Conservation (phyloP, 2,113 vertebrate species). For the Oryzias melastigma region DNA sequence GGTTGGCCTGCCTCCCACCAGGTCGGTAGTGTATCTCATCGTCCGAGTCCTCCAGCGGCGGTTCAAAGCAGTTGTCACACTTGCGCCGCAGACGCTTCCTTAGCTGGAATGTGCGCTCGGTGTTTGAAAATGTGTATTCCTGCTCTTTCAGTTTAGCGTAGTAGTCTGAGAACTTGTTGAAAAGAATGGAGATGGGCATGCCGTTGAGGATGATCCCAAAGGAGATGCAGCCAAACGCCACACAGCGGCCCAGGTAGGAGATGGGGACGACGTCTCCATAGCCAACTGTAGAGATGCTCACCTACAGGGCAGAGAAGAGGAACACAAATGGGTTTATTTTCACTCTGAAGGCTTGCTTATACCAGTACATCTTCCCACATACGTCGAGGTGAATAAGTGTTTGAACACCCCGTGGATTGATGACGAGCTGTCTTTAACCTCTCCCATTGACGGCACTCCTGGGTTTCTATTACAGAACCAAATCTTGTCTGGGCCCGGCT, state of each 20-base stretch:
- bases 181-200: constrained; percentile 86
- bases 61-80: constrained; percentile 60
- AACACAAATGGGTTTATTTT: not conserved
- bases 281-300: constrained; percentile 91
- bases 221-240: constrained; percentile 89
- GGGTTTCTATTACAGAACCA: too few relatives aligned
- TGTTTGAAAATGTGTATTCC: constrained; percentile 71
- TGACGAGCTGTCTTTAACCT: too few relatives aligned
- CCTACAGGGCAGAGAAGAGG: constrained; percentile 66
- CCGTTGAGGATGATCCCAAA: constrained; percentile 92
- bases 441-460: too few relatives aligned
- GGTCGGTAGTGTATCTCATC: constrained; percentile 62
- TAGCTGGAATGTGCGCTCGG: constrained; percentile 74
- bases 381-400: too few relatives aligned
- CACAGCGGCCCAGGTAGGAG: constrained; percentile 81
- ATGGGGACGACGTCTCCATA: constrained; percentile 88
- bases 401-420: too few relatives aligned
- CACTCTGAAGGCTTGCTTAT: too few relatives aligned
- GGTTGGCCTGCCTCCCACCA: constrained; percentile 22
- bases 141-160: constrained; percentile 87
- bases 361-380: too few relatives aligned
- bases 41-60: constrained; percentile 50
- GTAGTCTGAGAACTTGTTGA: constrained; percentile 80
- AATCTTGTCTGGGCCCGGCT: too few relatives aligned
- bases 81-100: constrained; percentile 71